A percentile compares a stretch with the other conserved stretches of the same genome.
Evolutionary conservation across 2,888 invertebrate species (phyloP).

Genomic region (Phengaris alcon): DNA sequence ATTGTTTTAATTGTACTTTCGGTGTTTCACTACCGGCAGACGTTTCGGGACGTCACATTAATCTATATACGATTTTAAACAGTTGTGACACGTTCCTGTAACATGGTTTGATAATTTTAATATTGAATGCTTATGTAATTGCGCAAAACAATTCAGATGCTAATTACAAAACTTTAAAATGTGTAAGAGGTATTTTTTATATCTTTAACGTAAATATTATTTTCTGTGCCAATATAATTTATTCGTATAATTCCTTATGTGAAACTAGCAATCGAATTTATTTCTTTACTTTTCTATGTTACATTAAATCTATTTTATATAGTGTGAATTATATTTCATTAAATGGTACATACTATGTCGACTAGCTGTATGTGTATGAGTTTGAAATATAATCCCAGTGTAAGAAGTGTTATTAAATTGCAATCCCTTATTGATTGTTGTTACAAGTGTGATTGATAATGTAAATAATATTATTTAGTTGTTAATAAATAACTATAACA

Average conservation of each 20-base stretch:
- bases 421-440: slow-evolving; percentile 25
- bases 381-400: neutral
- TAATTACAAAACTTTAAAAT: too few relatives aligned
- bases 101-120: too few relatives aligned
- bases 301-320: neutral
- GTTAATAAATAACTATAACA: slow-evolving; percentile 30
- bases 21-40: too few relatives aligned
- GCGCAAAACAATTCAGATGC: too few relatives aligned
- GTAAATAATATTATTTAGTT: slow-evolving; percentile 32
- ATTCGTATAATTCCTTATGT: neutral
- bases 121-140: too few relatives aligned
- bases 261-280: neutral
- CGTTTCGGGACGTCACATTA: too few relatives aligned
- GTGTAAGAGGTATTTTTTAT: too few relatives aligned
- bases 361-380: neutral
- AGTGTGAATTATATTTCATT: neutral
- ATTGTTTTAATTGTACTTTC: too few relatives aligned
- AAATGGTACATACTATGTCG: neutral
- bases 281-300: neutral
- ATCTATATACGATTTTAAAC: too few relatives aligned
- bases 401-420: slow-evolving; percentile 8
- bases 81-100: too few relatives aligned
- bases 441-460: slow-evolving; percentile 26
- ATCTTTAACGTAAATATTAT: neutral
- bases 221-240: neutral